A percentile compares a stretch with the other conserved stretches of the same genome.
These are phyloP conservation scores for Burhinus bistriatus DNA, from an alignment of 2,113 vertebrate species.

Conservation along the genomic window DNA sequence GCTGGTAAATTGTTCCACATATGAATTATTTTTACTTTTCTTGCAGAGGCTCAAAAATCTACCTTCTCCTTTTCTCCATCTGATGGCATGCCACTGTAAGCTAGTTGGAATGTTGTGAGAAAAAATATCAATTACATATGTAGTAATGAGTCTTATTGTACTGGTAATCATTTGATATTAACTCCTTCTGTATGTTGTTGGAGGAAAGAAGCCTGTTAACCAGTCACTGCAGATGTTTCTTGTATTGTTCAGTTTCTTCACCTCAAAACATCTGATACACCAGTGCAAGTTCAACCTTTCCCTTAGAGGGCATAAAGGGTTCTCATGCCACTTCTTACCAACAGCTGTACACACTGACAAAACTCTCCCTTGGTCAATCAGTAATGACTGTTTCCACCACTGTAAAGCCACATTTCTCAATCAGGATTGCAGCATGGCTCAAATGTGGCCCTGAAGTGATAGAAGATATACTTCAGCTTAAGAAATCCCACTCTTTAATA, in stretches of 20 bases:
- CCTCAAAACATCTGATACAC: background rate
- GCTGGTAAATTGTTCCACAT: background rate
- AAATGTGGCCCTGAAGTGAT: background rate
- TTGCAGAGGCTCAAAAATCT: background rate
- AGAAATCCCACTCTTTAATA: background rate
- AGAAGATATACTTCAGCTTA: background rate
- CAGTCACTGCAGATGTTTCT: background rate
- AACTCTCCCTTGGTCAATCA: background rate
- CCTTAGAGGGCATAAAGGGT: background rate
- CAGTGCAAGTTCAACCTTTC: background rate
- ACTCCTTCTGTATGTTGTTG: background rate
- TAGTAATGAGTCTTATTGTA: background rate
- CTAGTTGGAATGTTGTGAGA: background rate
- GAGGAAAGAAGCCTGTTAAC: background rate
- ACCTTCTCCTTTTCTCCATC: background rate
- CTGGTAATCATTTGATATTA: background rate
- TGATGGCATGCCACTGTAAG: background rate
- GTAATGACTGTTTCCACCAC: background rate
- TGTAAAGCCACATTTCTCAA: slow-evolving; percentile 8
- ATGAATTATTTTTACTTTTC: background rate
- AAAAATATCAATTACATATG: background rate
- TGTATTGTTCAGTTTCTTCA: background rate
- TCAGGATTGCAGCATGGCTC: background rate
- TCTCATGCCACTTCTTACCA: background rate
- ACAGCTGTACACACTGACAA: background rate